Evolutionary conservation across 2,113 vertebrate species (phyloP), one percentile per base, ranked within the genome.

Genomic region (Anguilla rostrata): DNA sequence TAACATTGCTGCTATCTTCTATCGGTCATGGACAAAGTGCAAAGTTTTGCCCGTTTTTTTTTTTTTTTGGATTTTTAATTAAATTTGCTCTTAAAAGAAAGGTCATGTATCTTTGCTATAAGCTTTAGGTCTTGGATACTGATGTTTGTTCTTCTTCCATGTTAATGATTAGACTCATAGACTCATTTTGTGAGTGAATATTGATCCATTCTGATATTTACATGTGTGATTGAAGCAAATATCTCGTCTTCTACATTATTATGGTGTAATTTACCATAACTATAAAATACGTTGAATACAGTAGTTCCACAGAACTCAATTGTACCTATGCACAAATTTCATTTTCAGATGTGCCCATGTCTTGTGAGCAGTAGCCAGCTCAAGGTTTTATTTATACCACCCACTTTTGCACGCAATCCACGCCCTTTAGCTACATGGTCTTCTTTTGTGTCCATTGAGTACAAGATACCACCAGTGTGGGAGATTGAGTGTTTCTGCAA

Each of bases 111-210:
- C 46, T 49, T 75, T 34, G 29, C 26, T 75, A 12, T 2, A 26
- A 75, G 26, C 79, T 81, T 81, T 34, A 41, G 39, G 41, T 41
- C 79, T n/a, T 16, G 6, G 40, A 41, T 49, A 20, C 53, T 15
- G 40, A 82, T 82, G 14, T 49, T 43, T 82, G 40, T 75, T 75
- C 22, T n/a, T 82, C 41, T 43, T 49, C 39, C 22, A 9, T 82
- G 46, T n/a, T 82, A 49, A 82, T 14, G 26, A 49, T 20, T 41
- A 29, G 16, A 81, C 16, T 6, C 79, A 53, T 81, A 39, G 11
- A 81, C 16, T 81, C 71, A 75, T n/a, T 75, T 75, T n/a, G 12
- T 34, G 71, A 75, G 71, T 75, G 39, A 18, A 81, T 81, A 81
- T 81, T 43, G 5, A 39, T 81, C 41, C 29, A 15, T 81, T 40